Conservation (phyloP, 2,888 invertebrate species). For the Drosophila kokeensis region DNA sequence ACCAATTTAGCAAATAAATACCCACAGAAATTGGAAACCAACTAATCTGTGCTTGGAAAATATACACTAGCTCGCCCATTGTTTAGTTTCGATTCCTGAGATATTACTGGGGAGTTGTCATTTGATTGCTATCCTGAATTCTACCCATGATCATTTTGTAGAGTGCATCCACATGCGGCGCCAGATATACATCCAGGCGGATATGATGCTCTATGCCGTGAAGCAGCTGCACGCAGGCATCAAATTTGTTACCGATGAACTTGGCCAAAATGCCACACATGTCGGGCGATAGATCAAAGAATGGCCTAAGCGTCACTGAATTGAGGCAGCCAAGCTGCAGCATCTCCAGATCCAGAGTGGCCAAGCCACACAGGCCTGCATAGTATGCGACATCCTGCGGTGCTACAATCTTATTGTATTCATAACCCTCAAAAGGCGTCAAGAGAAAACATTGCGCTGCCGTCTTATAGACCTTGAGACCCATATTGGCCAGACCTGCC, state of each 20-base stretch:
- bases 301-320: conserved; percentile 54
- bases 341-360: conserved; percentile 53
- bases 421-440: conserved; percentile 49
- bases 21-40: no score
- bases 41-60: neutral
- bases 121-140: conserved; percentile 11
- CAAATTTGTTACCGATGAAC: conserved; percentile 39
- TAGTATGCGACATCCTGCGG: conserved; percentile 61
- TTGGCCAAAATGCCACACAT: conserved; percentile 39
- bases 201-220: conserved; percentile 46
- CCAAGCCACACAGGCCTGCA: conserved; percentile 58
- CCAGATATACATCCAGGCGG: conserved; percentile 63
- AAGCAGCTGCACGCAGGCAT: conserved; percentile 35
- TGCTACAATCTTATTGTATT: conserved; percentile 62
- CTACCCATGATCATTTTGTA: conserved; percentile 48
- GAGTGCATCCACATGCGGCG: conserved; percentile 56
- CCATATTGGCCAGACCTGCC: conserved; percentile 62
- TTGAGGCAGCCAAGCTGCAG: conserved; percentile 34
- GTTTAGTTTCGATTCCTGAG: neutral
- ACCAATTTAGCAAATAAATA: neutral
- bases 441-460: conserved; percentile 61
- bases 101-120: neutral
- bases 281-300: conserved; percentile 46
- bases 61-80: neutral
- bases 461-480: conserved; percentile 61